phyloP scores from a whole-genome alignment of 2,113 vertebrate genomes.

The Podarcis muralis region DNA sequence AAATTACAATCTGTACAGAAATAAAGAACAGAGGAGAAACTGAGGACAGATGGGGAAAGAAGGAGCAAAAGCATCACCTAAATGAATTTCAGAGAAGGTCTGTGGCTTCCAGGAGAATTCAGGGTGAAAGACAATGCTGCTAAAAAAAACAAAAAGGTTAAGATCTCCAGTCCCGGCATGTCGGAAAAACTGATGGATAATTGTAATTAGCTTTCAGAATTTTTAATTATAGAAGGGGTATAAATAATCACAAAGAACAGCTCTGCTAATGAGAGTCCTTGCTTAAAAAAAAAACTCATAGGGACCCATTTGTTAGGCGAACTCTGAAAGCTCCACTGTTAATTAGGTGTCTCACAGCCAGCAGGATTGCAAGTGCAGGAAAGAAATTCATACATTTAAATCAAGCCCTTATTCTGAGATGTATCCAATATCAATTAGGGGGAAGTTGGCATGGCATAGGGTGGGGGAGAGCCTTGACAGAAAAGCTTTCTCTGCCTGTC shows the following conservation, averaged over 20 bases:
- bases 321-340: slow-evolving; percentile 68
- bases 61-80: neutral
- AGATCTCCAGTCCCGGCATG: slow-evolving; percentile 32
- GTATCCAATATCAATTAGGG: slow-evolving; percentile 42
- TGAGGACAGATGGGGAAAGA: fast-evolving
- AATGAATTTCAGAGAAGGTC: neutral
- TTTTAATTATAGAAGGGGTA: slow-evolving; percentile 79
- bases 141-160: neutral
- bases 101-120: neutral
- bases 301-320: slow-evolving; percentile 68
- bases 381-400: slow-evolving; percentile 61
- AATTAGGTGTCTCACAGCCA: slow-evolving; percentile 72
- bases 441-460: neutral
- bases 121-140: neutral
- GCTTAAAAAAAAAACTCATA: slow-evolving; percentile 42
- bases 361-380: slow-evolving; percentile 55
- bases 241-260: slow-evolving; percentile 76
- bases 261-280: slow-evolving; percentile 74
- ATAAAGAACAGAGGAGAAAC: fast-evolving
- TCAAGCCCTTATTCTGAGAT: slow-evolving; percentile 55
- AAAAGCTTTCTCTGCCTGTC: slow-evolving; percentile 53
- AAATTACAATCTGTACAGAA: neutral
- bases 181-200: slow-evolving; percentile 70
- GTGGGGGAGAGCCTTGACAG: slow-evolving; percentile 20
- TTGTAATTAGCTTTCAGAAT: slow-evolving; percentile 78